phyloP scores from a whole-genome alignment of 2,113 vertebrate species.

The Protobothrops flavoviridis region DNA sequence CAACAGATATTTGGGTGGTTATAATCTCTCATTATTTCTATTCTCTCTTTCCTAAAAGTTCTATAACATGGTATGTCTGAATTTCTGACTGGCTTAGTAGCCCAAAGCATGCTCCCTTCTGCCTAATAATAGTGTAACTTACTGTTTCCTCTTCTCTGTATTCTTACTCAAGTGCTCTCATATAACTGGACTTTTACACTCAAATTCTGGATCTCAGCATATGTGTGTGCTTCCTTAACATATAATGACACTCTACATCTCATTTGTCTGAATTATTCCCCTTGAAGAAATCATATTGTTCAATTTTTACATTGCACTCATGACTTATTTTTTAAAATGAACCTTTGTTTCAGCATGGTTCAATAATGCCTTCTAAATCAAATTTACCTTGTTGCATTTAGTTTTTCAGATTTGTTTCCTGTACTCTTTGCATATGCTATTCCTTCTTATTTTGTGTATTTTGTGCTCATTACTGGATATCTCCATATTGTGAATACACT shows the following conservation, averaged over 20 bases:
- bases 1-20: not conserved
- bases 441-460: not conserved
- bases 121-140: not conserved
- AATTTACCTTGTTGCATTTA: not conserved
- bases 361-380: not conserved
- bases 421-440: not conserved
- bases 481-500: not conserved
- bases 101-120: not conserved
- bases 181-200: not conserved
- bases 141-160: not conserved
- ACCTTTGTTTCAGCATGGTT: not conserved
- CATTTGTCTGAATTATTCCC: not conserved
- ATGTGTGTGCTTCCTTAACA: not conserved
- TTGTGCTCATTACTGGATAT: not conserved
- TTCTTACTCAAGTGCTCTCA: not conserved
- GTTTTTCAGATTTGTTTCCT: not conserved
- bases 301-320: not conserved
- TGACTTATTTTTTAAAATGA: not conserved
- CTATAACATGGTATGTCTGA: not conserved
- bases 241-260: not conserved
- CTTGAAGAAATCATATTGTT: not conserved
- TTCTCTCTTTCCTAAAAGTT: not conserved
- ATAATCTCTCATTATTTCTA: not conserved
- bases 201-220: not conserved
- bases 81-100: not conserved